phyloP scores from a whole-genome alignment of 2,797 vertebrate genomes.

The Alca torda region DNA sequence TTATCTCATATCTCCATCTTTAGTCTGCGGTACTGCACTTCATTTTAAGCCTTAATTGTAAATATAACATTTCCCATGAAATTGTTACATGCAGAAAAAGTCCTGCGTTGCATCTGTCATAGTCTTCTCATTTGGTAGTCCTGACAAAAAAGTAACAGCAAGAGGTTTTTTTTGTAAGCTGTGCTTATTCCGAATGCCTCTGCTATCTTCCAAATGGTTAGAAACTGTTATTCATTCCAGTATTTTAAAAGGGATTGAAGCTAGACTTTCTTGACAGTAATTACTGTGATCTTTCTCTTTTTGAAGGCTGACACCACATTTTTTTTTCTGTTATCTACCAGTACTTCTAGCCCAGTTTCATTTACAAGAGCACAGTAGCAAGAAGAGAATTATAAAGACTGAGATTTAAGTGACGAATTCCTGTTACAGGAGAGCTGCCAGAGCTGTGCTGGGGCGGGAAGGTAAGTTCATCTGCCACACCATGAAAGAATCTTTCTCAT shows the following conservation, averaged over 20 bases:
- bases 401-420: background rate
- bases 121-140: background rate
- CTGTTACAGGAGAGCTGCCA: background rate
- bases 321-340: slow-evolving; percentile 35
- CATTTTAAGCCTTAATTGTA: background rate
- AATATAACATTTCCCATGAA: background rate
- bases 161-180: background rate
- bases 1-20: background rate
- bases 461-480: background rate
- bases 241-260: slow-evolving; percentile 15
- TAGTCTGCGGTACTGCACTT: background rate
- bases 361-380: background rate
- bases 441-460: background rate
- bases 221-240: slow-evolving; percentile 12
- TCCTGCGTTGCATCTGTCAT: background rate
- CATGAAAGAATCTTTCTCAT: background rate
- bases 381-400: background rate
- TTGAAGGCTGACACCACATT: slow-evolving; percentile 30
- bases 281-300: slow-evolving; percentile 44
- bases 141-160: background rate
- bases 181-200: background rate
- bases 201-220: slow-evolving; percentile 9
- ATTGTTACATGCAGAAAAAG: background rate
- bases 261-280: slow-evolving; percentile 50
- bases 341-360: background rate